Percentiles rank a stretch among this genome's conserved stretches.
These are phyloP conservation scores for Gambusia affinis DNA, from an alignment of 2,113 vertebrate genomes.

Conservation along the genomic window DNA sequence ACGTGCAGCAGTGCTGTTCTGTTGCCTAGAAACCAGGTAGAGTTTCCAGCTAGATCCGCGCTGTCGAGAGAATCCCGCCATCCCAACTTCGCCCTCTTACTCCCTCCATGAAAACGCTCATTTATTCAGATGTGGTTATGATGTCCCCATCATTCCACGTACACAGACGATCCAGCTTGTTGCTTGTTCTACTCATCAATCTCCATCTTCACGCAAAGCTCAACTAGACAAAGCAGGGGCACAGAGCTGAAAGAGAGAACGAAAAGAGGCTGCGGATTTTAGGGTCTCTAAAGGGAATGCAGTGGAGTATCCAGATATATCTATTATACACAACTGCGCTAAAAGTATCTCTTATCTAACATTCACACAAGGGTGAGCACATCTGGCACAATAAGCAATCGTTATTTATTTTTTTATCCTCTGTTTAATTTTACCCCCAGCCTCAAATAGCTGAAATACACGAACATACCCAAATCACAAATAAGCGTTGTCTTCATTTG, in stretches of 20 bases:
- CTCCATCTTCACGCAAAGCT: conserved; percentile 25
- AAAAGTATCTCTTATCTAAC: conserved; percentile 30
- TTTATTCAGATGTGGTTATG: neutral
- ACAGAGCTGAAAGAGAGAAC: conserved; percentile 26
- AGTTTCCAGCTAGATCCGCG: conserved; percentile 64
- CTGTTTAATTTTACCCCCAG: neutral
- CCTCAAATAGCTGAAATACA: neutral
- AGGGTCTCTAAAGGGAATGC: conserved; percentile 46
- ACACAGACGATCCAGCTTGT: neutral
- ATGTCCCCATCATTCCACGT: neutral
- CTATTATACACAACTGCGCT: conserved; percentile 43
- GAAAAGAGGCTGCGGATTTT: conserved; percentile 52
- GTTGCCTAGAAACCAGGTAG: conserved; percentile 80
- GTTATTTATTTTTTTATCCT: neutral
- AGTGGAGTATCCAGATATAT: conserved; percentile 39
- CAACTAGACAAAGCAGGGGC: conserved; percentile 20
- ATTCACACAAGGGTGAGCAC: neutral
- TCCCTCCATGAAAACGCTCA: conserved; percentile 15
- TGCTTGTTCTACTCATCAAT: conserved; percentile 33
- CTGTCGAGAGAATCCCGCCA: conserved; percentile 55
- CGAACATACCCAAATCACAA: neutral
- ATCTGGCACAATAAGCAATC: neutral
- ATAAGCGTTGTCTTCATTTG: neutral
- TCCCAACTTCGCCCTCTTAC: conserved; percentile 43
- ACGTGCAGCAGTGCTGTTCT: conserved; percentile 63